Conservation (phyloP, 64 coral and sea anemone genomes). For the Astreopora myriophthalma region DNA sequence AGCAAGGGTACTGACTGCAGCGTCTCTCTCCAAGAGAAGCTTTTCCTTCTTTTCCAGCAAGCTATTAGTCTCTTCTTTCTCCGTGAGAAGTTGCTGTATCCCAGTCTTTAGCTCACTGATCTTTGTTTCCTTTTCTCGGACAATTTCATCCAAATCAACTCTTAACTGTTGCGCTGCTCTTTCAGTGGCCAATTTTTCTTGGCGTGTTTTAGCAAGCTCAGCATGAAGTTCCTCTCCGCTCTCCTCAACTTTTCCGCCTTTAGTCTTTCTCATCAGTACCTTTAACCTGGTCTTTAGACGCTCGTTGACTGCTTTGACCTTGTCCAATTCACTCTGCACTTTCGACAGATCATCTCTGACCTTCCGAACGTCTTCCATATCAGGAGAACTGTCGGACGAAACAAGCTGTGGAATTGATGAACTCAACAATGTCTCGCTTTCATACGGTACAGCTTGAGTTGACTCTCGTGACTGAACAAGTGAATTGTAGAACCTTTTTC, state of each 20-base stretch:
- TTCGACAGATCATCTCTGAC: slow-evolving; percentile 12
- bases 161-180: slow-evolving; percentile 66
- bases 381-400: not conserved
- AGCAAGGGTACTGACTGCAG: not conserved
- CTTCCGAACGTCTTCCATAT: not conserved
- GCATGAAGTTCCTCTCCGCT: not conserved
- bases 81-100: slow-evolving; percentile 52
- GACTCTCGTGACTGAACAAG: slow-evolving; percentile 62
- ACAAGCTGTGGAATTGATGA: not conserved
- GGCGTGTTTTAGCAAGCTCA: slow-evolving; percentile 54
- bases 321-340: not conserved
- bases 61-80: slow-evolving; percentile 52
- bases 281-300: slow-evolving; percentile 21
- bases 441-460: slow-evolving; percentile 45
- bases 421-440: slow-evolving; percentile 25
- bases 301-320: slow-evolving; percentile 19
- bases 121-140: slow-evolving; percentile 78
- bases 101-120: slow-evolving; percentile 56
- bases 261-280: slow-evolving; percentile 42
- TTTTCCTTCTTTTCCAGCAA: slow-evolving; percentile 54
- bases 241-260: slow-evolving; percentile 39
- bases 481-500: slow-evolving; percentile 42
- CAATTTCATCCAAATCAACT: slow-evolving; percentile 73
- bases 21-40: slow-evolving; percentile 22
- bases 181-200: slow-evolving; percentile 82